These are phyloP conservation scores for Rachycentron canadum DNA, from an alignment of 2,797 vertebrate genomes.

Conservation along the genomic window DNA sequence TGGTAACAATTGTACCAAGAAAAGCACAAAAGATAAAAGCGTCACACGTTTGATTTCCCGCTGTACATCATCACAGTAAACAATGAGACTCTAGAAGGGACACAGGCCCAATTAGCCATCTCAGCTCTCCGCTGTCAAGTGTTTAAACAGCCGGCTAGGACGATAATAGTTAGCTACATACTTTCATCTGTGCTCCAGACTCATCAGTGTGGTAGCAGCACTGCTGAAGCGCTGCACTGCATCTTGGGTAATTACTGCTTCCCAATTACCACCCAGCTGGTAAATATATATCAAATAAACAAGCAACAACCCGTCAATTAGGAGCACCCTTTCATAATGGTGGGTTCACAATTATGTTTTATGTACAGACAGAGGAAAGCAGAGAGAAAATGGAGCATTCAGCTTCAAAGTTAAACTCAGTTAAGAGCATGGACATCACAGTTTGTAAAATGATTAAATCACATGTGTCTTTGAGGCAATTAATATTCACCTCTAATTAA, in stretches of 20 bases:
- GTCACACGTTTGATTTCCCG: constrained; percentile 44
- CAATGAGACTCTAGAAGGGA: constrained; percentile 60
- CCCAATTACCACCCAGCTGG: constrained; percentile 84
- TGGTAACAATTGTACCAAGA: constrained; percentile 44
- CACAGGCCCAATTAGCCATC: constrained; percentile 71
- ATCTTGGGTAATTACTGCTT: constrained; percentile 84
- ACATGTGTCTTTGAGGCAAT: constrained; percentile 62
- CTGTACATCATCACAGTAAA: constrained; percentile 69
- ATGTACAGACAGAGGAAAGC: constrained; percentile 62
- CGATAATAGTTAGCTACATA: constrained; percentile 72
- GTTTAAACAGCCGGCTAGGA: constrained; percentile 70
- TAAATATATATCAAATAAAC: constrained; percentile 88
- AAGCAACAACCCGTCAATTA: constrained; percentile 88
- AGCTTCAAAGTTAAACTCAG: constrained; percentile 76
- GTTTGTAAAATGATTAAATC: constrained; percentile 75
- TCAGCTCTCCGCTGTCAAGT: constrained; percentile 59
- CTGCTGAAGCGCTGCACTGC: constrained; percentile 61
- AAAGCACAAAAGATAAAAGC: constrained; percentile 47
- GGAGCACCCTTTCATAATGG: constrained; percentile 76
- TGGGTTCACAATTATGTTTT: constrained; percentile 75
- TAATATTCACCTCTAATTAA: constrained; percentile 73
- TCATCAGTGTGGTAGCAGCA: constrained; percentile 73
- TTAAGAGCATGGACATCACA: constrained; percentile 54
- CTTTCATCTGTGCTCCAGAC: constrained; percentile 77
- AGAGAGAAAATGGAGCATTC: constrained; percentile 49